A percentile compares a stretch with the other conserved stretches of the same genome.
phyloP scores from a whole-genome alignment of 2,797 vertebrate genomes.

The Scyliorhinus canicula region DNA sequence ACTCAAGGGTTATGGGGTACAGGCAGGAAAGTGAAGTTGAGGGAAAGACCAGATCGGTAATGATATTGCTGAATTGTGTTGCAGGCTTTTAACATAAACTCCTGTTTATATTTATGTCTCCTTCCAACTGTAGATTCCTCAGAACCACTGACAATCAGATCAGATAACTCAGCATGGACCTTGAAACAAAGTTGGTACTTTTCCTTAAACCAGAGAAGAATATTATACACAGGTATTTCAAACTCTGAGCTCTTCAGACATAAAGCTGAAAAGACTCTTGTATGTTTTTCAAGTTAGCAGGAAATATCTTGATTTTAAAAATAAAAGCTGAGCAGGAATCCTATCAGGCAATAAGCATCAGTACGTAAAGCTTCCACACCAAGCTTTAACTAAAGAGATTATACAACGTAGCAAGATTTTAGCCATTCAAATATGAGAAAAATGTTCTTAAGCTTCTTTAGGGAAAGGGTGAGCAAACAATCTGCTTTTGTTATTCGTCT shows the following conservation, averaged over 20 bases:
- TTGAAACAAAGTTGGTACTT: not conserved
- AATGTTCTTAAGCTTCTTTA: constrained; percentile 90
- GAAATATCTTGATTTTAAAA: not conserved
- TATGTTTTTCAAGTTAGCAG: not conserved
- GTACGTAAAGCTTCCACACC: constrained; percentile 62
- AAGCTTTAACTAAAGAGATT: constrained; percentile 93
- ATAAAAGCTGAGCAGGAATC: constrained; percentile 53
- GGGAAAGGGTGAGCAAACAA: constrained; percentile 65
- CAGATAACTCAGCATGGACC: not conserved
- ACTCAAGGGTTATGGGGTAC: not conserved
- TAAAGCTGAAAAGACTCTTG: not conserved
- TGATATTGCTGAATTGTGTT: not conserved
- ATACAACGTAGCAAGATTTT: constrained; percentile 89
- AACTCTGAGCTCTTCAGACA: not conserved
- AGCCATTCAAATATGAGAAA: constrained; percentile 99
- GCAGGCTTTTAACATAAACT: not conserved
- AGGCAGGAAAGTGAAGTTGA: not conserved
- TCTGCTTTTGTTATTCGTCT: constrained; percentile 70
- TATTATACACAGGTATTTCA: not conserved
- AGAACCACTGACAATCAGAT: not conserved
- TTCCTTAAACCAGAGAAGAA: not conserved
- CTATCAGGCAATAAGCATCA: constrained; percentile 63
- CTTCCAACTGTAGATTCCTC: not conserved
- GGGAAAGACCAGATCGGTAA: not conserved
- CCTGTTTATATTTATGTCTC: not conserved